A percentile compares a stretch with the other conserved stretches of the same genome.
Conservation (phyloP, 2,888 invertebrate genomes). For the Zygaena filipendulae region DNA sequence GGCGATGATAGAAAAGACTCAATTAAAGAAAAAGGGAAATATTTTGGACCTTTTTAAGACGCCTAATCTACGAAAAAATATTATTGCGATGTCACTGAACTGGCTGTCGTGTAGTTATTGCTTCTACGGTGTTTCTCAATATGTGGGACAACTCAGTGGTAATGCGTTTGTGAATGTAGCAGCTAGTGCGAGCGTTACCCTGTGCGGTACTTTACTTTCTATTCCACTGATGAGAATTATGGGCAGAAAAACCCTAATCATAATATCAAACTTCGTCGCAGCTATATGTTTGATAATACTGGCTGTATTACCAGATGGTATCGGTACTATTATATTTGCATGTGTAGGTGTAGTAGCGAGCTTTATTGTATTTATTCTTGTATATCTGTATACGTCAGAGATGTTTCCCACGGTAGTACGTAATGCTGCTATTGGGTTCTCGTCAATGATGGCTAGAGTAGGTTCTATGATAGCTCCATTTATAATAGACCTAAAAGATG, state of each 20-base stretch:
- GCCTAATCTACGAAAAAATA: constrained; percentile 76
- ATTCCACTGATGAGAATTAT: constrained; percentile 72
- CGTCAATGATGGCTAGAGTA: constrained; percentile 87
- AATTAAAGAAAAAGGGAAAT: constrained; percentile 58
- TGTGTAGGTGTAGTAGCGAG: constrained; percentile 81
- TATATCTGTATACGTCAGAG: constrained; percentile 88
- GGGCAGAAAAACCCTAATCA: constrained; percentile 74
- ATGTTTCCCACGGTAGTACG: constrained; percentile 90
- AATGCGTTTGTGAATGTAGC: constrained; percentile 86
- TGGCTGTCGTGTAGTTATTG: constrained; percentile 85
- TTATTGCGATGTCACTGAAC: constrained; percentile 76
- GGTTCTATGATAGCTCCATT: constrained; percentile 90
- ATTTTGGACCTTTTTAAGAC: constrained; percentile 77
- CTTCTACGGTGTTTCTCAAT: constrained; percentile 85
- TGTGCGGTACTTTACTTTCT: constrained; percentile 69
- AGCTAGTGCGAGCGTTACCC: constrained; percentile 74
- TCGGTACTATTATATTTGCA: constrained; percentile 69
- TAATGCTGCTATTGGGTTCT: constrained; percentile 87
- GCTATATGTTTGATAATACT: constrained; percentile 71
- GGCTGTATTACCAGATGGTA: constrained; percentile 56
- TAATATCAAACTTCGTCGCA: constrained; percentile 71
- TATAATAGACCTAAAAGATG: constrained; percentile 70
- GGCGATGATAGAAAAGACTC: constrained; percentile 30
- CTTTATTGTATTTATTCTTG: constrained; percentile 85
- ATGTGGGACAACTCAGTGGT: constrained; percentile 81